Percentiles rank a stretch among this genome's conserved stretches.
phyloP scores from a whole-genome alignment of 2,797 vertebrate species.

The Crypturellus tataupa region DNA sequence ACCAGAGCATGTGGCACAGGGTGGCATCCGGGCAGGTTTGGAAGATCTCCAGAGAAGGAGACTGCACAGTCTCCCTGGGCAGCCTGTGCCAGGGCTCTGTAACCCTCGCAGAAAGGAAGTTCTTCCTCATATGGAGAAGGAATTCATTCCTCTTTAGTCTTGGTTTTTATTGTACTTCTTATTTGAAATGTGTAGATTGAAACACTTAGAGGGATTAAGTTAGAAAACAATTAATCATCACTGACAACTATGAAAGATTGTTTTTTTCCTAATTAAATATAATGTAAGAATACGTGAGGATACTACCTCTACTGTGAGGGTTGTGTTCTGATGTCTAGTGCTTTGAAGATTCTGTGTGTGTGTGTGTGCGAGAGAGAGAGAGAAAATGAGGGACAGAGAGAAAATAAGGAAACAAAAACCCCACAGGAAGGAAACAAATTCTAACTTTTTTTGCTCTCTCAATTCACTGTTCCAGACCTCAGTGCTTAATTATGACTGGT shows the following conservation, averaged over 20 bases:
- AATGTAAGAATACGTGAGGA: background rate
- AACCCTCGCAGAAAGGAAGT: no score
- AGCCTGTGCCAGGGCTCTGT: no score
- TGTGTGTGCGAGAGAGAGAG: no score
- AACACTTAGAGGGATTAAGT: background rate
- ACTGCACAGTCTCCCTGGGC: no score
- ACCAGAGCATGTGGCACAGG: no score
- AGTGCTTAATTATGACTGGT: constrained; percentile 98
- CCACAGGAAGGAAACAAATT: background rate
- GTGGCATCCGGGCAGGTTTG: no score
- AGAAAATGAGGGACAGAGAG: background rate
- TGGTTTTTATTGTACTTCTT: background rate
- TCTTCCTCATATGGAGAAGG: no score
- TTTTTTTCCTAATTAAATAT: background rate
- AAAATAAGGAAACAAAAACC: background rate
- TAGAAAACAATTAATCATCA: background rate
- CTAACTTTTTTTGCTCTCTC: background rate
- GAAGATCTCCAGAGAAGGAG: no score
- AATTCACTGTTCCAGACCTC: constrained; percentile 85
- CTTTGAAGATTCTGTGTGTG: background rate
- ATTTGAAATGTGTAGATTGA: background rate
- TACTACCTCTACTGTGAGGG: background rate
- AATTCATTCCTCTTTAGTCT: background rate
- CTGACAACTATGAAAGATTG: background rate
- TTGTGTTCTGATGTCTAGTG: background rate